Conservation (phyloP, 2,797 vertebrate genomes). For the Tachyglossus aculeatus region DNA sequence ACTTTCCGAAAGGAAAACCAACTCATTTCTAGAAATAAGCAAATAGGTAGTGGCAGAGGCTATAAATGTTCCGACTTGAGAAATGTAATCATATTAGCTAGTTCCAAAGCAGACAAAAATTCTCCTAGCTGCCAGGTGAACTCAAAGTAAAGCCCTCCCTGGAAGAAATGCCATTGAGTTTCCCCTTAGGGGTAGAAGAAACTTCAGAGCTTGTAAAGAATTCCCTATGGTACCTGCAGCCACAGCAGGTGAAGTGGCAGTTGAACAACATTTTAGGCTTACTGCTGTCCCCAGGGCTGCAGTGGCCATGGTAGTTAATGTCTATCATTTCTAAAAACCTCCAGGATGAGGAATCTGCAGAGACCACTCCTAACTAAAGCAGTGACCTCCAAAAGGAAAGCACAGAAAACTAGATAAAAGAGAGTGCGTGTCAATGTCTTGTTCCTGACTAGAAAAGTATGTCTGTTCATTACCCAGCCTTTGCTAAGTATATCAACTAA, state of each 20-base stretch:
- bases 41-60: too few relatives aligned
- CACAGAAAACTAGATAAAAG: not conserved
- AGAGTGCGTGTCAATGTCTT: not conserved
- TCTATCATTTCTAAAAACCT: not conserved
- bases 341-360: not conserved
- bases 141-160: not conserved
- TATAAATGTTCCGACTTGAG: too few relatives aligned
- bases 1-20: too few relatives aligned
- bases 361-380: not conserved
- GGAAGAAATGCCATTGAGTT: rapidly evolving
- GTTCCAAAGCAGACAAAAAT: not conserved
- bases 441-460: conserved; percentile 39
- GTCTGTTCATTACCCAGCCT: conserved; percentile 51
- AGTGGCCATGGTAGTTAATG: not conserved
- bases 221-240: rapidly evolving
- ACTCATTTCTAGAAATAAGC: too few relatives aligned
- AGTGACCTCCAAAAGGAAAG: not conserved
- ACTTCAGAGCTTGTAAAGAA: not conserved
- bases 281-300: not conserved
- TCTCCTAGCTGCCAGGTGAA: not conserved
- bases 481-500: conserved; percentile 61
- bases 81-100: not conserved
- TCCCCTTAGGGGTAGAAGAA: not conserved
- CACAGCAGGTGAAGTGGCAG: not conserved
- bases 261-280: rapidly evolving